Evolutionary conservation across 2,113 vertebrate genomes (phyloP).

Genomic region (Campylomormyrus tamandua): DNA sequence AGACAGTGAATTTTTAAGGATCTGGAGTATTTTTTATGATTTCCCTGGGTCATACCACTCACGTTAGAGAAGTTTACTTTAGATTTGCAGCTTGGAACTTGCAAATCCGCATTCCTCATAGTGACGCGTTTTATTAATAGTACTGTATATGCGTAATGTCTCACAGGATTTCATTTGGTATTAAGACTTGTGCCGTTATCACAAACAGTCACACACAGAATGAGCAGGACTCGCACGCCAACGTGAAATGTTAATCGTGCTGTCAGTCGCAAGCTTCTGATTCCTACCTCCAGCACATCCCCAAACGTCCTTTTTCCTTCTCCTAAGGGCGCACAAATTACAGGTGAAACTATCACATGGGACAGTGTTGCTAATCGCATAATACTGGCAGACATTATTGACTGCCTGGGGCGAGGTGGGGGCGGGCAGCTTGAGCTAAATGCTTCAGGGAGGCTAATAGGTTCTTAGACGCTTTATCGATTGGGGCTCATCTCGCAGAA

Average conservation of each 20-base stretch:
- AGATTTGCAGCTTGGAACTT: not conserved
- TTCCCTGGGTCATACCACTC: not conserved
- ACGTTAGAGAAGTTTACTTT: not conserved
- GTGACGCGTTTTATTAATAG: not conserved
- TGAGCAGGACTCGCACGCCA: not conserved
- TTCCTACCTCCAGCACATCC: not conserved
- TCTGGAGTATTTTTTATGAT: not conserved
- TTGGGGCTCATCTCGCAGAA: slow-evolving; percentile 42
- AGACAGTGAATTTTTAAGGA: not conserved
- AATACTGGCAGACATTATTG: slow-evolving; percentile 56
- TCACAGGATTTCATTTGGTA: not conserved
- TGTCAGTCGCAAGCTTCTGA: not conserved
- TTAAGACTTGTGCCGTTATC: not conserved
- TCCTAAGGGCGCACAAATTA: not conserved
- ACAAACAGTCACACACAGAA: not conserved
- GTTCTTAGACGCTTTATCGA: slow-evolving; percentile 51
- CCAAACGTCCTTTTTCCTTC: not conserved
- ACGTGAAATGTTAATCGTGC: not conserved
- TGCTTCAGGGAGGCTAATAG: slow-evolving; percentile 55
- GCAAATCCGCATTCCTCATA: not conserved
- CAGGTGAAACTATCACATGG: slow-evolving; percentile 28
- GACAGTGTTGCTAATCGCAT: slow-evolving; percentile 49
- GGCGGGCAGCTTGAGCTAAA: slow-evolving; percentile 44
- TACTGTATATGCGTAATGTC: not conserved
- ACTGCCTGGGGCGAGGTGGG: slow-evolving; percentile 46